phyloP scores from a whole-genome alignment of 1,140 invertebrate species.

The Drosophila kepulauana region DNA sequence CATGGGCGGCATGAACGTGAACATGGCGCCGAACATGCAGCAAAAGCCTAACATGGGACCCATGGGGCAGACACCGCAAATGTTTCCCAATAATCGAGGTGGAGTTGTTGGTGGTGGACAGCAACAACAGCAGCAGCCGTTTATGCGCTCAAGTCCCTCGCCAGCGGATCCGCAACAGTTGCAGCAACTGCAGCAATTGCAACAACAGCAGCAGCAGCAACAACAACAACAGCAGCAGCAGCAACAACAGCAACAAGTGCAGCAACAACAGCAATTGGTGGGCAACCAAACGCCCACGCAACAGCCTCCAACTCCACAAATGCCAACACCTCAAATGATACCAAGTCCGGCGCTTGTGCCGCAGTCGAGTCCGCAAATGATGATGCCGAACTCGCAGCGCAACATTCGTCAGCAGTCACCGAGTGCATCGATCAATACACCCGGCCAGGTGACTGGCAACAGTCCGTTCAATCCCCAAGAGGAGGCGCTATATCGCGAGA shows the following conservation, averaged over 20 bases:
- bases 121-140: slow-evolving; percentile 80
- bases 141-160: slow-evolving; percentile 87
- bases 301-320: slow-evolving; percentile 62
- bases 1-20: slow-evolving; percentile 76
- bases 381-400: slow-evolving; percentile 85
- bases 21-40: slow-evolving; percentile 74
- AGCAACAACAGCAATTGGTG: slow-evolving; percentile 58
- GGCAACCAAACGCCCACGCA: slow-evolving; percentile 85
- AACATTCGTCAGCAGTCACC: slow-evolving; percentile 92
- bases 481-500: slow-evolving; percentile 95
- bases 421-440: slow-evolving; percentile 92
- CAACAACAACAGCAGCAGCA: slow-evolving; percentile 59
- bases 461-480: slow-evolving; percentile 90
- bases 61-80: slow-evolving; percentile 69
- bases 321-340: slow-evolving; percentile 86
- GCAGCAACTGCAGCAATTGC: slow-evolving; percentile 55
- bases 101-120: slow-evolving; percentile 55
- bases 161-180: slow-evolving; percentile 75
- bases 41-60: slow-evolving; percentile 68
- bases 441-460: slow-evolving; percentile 89
- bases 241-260: slow-evolving; percentile 45
- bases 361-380: slow-evolving; percentile 89
- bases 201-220: slow-evolving; percentile 60
- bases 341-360: slow-evolving; percentile 90
- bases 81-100: slow-evolving; percentile 69